phyloP scores from a whole-genome alignment of 2,113 vertebrate species.

The Corynorhinus townsendii region DNA sequence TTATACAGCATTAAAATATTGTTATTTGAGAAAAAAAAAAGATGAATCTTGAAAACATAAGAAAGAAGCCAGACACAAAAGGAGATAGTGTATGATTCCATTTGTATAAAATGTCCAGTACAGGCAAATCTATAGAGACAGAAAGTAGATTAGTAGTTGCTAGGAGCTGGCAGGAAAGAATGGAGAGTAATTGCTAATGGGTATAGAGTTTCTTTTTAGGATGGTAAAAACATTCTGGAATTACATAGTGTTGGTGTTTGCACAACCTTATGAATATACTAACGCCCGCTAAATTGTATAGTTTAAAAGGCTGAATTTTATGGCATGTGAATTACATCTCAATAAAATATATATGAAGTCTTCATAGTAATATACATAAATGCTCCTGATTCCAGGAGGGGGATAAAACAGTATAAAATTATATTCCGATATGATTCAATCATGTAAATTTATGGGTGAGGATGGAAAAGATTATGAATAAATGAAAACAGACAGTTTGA shows the following conservation, averaged over 20 bases:
- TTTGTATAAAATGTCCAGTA: constrained; percentile 8
- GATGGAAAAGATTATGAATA: not conserved
- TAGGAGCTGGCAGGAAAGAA: not conserved
- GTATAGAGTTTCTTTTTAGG: not conserved
- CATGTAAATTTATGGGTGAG: not conserved
- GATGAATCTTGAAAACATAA: constrained; percentile 7
- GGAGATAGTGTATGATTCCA: not conserved
- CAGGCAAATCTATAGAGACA: not conserved
- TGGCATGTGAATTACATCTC: not conserved
- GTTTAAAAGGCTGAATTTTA: not conserved
- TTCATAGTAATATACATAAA: not conserved
- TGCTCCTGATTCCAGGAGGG: not conserved
- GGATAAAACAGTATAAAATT: not conserved
- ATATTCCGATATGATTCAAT: not conserved
- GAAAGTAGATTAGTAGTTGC: not conserved
- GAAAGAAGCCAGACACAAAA: constrained; percentile 21
- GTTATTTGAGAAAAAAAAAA: not conserved
- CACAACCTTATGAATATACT: not conserved
- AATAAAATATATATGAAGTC: not conserved
- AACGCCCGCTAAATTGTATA: not conserved
- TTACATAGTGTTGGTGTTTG: not conserved
- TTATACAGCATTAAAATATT: constrained; percentile 33
- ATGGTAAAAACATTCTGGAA: not conserved
- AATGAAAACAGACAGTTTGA: not conserved
- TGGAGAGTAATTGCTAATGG: not conserved